Evolutionary conservation across 1,140 invertebrate species (phyloP).

Genomic region (Galleria mellonella): DNA sequence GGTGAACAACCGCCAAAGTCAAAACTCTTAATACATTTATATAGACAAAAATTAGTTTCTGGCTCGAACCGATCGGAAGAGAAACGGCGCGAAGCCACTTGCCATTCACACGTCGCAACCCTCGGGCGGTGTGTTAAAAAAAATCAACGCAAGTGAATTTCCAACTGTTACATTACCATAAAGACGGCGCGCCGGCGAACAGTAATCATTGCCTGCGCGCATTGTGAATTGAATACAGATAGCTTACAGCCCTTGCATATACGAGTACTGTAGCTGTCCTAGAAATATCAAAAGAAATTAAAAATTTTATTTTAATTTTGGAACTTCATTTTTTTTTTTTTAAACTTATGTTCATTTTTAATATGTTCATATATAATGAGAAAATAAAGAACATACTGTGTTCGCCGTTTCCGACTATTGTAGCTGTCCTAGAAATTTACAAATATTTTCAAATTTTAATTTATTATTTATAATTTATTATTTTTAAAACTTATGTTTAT

Average conservation of each 20-base stretch:
- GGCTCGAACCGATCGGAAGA: not conserved
- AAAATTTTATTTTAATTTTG: too few species aligned
- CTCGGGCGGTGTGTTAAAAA: conserved; percentile 11
- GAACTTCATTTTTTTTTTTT: too few species aligned
- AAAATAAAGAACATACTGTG: too few species aligned
- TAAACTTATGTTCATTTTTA: too few species aligned
- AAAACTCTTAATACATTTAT: not conserved
- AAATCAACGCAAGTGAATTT: conserved; percentile 39
- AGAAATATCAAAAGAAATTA: too few species aligned
- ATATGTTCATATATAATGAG: too few species aligned
- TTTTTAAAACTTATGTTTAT: too few species aligned
- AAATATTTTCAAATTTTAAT: too few species aligned
- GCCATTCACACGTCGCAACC: not conserved
- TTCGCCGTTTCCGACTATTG: too few species aligned
- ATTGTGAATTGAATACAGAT: conserved; percentile 25
- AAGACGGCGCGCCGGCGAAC: conserved; percentile 19
- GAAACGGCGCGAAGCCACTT: not conserved
- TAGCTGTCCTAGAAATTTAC: too few species aligned
- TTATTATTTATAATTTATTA: too few species aligned
- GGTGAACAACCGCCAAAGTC: too few species aligned
- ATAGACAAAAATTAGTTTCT: not conserved
- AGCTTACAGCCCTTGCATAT: conserved; percentile 3
- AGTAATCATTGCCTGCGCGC: conserved; percentile 32
- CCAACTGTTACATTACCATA: conserved; percentile 36
- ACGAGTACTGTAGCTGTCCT: conserved; percentile 4